phyloP scores from a whole-genome alignment of 2,888 invertebrate species.

The Napeogenes inachia region DNA sequence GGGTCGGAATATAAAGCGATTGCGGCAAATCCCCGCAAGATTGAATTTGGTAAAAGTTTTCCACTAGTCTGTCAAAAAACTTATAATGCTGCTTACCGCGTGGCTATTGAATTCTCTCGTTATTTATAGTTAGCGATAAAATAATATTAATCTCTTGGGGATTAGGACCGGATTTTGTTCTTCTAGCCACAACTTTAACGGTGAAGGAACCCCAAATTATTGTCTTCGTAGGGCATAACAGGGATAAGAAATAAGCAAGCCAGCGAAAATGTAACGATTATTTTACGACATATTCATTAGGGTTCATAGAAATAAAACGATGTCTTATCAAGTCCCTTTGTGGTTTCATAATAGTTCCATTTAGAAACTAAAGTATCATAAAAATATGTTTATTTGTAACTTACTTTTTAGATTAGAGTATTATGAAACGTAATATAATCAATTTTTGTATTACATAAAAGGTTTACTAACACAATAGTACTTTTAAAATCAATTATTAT shows the following conservation, averaged over 20 bases:
- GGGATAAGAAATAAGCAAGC: conserved; percentile 44
- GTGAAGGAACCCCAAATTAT: conserved; percentile 62
- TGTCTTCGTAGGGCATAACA: conserved; percentile 46
- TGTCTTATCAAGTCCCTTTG: conserved; percentile 7
- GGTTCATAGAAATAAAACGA: conserved; percentile 8
- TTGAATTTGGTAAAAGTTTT: conserved; percentile 69
- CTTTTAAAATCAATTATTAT: too few relatives aligned
- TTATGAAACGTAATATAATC: too few relatives aligned
- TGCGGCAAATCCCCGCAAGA: conserved; percentile 65
- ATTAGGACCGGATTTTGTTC: conserved; percentile 72
- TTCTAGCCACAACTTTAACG: conserved; percentile 62
- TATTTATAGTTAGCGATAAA: conserved; percentile 77
- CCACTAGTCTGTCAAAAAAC: conserved; percentile 70
- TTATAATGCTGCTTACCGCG: conserved; percentile 63
- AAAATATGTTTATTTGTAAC: not conserved
- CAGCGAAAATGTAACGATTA: conserved; percentile 42
- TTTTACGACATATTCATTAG: conserved; percentile 37
- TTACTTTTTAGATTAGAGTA: too few relatives aligned
- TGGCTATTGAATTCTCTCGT: conserved; percentile 72
- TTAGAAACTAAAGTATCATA: too few relatives aligned
- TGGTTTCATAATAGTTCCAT: not conserved
- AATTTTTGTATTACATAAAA: too few relatives aligned
- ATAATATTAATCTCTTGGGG: conserved; percentile 76
- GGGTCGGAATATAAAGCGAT: conserved; percentile 49
- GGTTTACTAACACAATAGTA: too few relatives aligned